Base-by-base conservation (phyloP, 1,140 invertebrate genomes). In the Bombus affinis region DNA sequence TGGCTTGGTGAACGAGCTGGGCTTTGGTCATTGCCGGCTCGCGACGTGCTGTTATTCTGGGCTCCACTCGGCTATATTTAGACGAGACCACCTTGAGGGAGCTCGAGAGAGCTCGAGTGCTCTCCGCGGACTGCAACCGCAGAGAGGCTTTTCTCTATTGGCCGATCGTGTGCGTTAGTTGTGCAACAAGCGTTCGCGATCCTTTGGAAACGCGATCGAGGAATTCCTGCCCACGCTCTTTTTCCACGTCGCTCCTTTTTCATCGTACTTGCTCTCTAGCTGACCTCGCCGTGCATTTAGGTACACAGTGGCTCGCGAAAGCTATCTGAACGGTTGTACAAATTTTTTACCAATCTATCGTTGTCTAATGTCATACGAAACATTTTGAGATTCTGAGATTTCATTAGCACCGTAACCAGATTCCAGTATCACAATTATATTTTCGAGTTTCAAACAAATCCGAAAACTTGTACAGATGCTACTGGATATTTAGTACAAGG, bases 41-140 rank as follows among this genome's bases (percentile, higher is more conserved):
- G 79, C 79, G 88, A 86, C 90, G 88, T 78, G 79, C 85, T 91
- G 92, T 93, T 93, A 93, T 93, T 93, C 92, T 92, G 91, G 92
- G 92, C 89, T 90, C 88, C 87, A 89, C 91, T 92, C 87, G 91
- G 92, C 92, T 93, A 93, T 93, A 93, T 93, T 92, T 93, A 93
- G 91, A 93, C 91, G 92, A 93, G 92, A 93, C 92, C 92, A 93
- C 92, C 92, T 93, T 93, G 92, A 93, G 92, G 90, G 87, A 91
- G 88, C 89, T 85, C 90, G 86, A 89, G 91, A 84, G 83, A 85
- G 87, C 71, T 77, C 80, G 86, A 83, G 82, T 86, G 73, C 74
- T 81, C 83, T 85, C 82, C 86, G 77, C 81, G 86, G 86, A 81
- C 87, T 90, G 73, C 87, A 85, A 87, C 85, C 85, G 88, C 83